Conservation (phyloP, 2,888 invertebrate genomes). For the Altica lythri region DNA sequence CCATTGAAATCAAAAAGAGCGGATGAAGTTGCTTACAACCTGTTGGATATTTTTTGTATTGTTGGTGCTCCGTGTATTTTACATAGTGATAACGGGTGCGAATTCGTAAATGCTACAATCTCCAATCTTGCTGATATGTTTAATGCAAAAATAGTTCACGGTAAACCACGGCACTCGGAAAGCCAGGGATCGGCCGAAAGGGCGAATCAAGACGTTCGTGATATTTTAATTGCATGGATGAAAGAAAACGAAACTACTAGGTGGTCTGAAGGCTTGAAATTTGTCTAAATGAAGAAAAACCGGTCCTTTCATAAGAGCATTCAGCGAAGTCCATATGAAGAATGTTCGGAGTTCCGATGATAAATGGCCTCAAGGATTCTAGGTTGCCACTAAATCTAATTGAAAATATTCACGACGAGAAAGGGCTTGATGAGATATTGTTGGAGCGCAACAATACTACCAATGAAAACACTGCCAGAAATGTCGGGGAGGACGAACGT, state of each 20-base stretch:
- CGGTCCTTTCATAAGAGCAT: conserved; percentile 19
- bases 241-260: conserved; percentile 21
- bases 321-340: conserved; percentile 18
- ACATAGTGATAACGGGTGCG: conserved; percentile 43
- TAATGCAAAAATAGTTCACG: conserved; percentile 30
- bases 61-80: conserved; percentile 50
- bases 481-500: too few relatives aligned
- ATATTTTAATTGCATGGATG: conserved; percentile 30
- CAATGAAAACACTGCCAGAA: too few relatives aligned
- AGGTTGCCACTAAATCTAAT: conserved; percentile 12
- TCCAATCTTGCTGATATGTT: conserved; percentile 30
- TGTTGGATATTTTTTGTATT: conserved; percentile 48
- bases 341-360: conserved; percentile 17
- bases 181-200: conserved; percentile 9
- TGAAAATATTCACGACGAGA: too few relatives aligned
- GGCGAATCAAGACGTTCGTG: conserved; percentile 31
- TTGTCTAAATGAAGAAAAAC: conserved; percentile 19
- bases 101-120: conserved; percentile 27
- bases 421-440: too few relatives aligned
- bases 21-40: conserved; percentile 45
- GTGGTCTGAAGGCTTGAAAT: conserved; percentile 20
- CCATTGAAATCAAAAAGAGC: conserved; percentile 47
- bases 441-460: too few relatives aligned
- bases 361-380: conserved; percentile 9
- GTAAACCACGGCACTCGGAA: conserved; percentile 21